Base-by-base conservation (phyloP, 1,140 invertebrate genomes). In the Zaprionus capensis region DNA sequence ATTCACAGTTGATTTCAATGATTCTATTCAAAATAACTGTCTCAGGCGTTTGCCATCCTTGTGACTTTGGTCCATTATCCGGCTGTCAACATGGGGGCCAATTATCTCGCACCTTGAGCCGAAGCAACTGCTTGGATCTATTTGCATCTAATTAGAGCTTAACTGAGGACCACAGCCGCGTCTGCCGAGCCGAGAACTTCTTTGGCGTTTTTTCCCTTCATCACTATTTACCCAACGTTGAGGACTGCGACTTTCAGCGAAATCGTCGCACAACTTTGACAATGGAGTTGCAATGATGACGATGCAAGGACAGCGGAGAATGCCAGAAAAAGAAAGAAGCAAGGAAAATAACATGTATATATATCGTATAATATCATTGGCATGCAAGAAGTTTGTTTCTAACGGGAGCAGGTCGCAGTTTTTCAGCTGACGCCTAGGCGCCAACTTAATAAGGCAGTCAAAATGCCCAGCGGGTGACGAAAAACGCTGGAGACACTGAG, bases 61-160 rank as follows among this genome's bases (percentile, higher is more conserved):
- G n/a, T 41, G 55, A 46, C 64, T 71, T 66, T 17, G 53, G 66
- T 38, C 59, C 38, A 14, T 28, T 44, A 55, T 71, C 36, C 34
- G 20, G 55, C 26, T 38, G 53, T 71, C 51, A 56, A 71, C 61
- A 71, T 77, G 69, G 68, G 65, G 78, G 69, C 81, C 81, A 87
- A 90, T 87, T 90, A 87, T 81, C 36, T 76, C 53, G 76, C 81
- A 84, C 71, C 85, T 78, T 81, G 44, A 70, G 78, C 64, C 49
- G 49, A 3, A 11, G 36, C 70, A 44, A 34, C 62, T 67, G 58
- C 55, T 79, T 72, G 57, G 61, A 88, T 80, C 75, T 88, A 90
- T 88, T 88, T 88, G 76, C 84, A 90, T 90, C 84, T 88, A 88
- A 88, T 88, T 88, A 90, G 84, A 78, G 81, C 59, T 68, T 68